Evolutionary conservation across 1,140 invertebrate genomes (phyloP).

Genomic region (Caerostris extrusa): DNA sequence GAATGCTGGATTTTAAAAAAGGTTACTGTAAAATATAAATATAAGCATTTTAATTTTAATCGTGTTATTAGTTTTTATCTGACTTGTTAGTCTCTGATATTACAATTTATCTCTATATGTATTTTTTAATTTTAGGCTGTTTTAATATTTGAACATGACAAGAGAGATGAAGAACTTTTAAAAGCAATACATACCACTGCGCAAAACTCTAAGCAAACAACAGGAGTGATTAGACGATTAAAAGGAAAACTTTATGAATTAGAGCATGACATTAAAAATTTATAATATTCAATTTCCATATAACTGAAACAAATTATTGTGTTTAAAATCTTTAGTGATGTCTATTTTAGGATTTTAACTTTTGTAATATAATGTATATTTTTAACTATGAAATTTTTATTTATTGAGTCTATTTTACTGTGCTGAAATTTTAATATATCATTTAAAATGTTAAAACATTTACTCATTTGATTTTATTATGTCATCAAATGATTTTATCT

Average conservation of each 20-base stretch:
- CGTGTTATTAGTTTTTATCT: no score
- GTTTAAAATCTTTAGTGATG: neutral
- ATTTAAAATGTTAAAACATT: no score
- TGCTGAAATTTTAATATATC: no score
- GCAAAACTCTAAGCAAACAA: constrained; percentile 32
- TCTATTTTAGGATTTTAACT: neutral
- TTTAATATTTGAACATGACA: constrained; percentile 62
- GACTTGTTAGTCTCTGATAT: neutral
- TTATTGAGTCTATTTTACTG: no score
- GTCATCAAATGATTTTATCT: no score
- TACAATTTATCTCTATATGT: neutral
- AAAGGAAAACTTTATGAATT: constrained; percentile 72
- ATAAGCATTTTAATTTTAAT: no score
- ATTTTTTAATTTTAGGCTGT: constrained; percentile 69
- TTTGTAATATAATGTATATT: neutral
- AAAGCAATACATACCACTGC: constrained; percentile 64
- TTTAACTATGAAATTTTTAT: neutral
- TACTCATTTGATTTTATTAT: no score
- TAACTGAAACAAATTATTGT: neutral
- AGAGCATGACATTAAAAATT: constrained; percentile 57
- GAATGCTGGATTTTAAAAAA: no score
- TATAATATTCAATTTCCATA: constrained; percentile 15
- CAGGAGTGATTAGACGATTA: constrained; percentile 26
- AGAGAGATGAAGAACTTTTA: constrained; percentile 68
- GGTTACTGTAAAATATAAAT: no score